Conservation (phyloP, 2,888 invertebrate species). For the Zele albiditarsus region DNA sequence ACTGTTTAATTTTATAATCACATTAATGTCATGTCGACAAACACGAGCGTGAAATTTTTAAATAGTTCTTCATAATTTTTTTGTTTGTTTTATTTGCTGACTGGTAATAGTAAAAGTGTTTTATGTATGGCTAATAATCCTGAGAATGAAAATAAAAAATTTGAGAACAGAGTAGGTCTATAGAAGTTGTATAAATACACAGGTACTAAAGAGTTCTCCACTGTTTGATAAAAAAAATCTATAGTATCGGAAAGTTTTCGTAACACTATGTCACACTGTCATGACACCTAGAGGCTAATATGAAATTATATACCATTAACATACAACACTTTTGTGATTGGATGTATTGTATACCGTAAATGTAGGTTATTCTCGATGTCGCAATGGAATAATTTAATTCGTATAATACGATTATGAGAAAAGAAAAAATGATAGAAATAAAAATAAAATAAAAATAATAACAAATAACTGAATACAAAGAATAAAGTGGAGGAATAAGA, state of each 20-base stretch:
- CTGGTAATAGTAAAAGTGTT: neutral
- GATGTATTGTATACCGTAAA: neutral
- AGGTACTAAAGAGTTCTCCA: no score
- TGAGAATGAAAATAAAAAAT: no score
- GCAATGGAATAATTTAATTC: slow-evolving; percentile 31
- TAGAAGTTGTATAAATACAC: no score
- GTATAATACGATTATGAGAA: slow-evolving; percentile 32
- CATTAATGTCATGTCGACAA: slow-evolving; percentile 43
- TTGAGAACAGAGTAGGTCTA: no score
- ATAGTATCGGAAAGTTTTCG: no score
- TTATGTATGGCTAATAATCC: no score
- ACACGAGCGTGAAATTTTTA: slow-evolving; percentile 14
- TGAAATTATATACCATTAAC: no score
- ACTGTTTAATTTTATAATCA: slow-evolving; percentile 48
- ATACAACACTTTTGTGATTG: no score
- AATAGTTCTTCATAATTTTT: neutral
- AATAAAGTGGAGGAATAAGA: slow-evolving; percentile 4
- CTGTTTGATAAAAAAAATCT: no score
- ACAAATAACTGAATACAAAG: slow-evolving; percentile 8
- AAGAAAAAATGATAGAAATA: slow-evolving; percentile 15
- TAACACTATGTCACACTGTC: no score
- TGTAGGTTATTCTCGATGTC: neutral
- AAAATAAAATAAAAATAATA: slow-evolving; percentile 20
- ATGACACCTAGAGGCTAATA: no score
- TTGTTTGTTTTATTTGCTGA: neutral